Evolutionary conservation across 2,797 vertebrate genomes (phyloP), one percentile per base, ranked within the genome.

Genomic region (Enteromius thamalakanensis): DNA sequence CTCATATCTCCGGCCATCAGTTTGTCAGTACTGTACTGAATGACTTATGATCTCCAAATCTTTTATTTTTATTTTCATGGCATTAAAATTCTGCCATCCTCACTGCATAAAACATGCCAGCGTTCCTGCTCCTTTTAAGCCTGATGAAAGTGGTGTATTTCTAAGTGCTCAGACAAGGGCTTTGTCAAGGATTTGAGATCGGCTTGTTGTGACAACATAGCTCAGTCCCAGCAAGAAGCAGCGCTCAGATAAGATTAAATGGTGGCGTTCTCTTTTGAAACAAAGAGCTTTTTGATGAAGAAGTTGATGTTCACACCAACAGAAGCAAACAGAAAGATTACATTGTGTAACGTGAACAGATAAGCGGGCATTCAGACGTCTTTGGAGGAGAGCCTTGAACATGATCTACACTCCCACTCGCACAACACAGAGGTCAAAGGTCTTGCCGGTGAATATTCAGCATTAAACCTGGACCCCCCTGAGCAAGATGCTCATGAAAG

Each of bases 281-380:
- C 68, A 80, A 87, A 84, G 64, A 69, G 2, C 76, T 60, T 68
- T 85, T 82, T 87, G 62, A 85, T n/a, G 47, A 72, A 51, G 68
- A 79, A 19, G 64, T 21, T 62, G 79, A 85, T 81, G 81, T 2
- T 1, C 6, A 47, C 5, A 62, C 87, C 7, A 90, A 90, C 89
- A 90, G 89, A 60, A 64, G 51, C 60, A 84, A 74, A 89, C 85
- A 88, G 77, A 89, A 29, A 1, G 32, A 86, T 82, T 91, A 45
- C 67, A 91, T 90, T 92, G 77, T 85, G 69, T 64, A 71, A 82
- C 17, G 76, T 32, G 68, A 53, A 42, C 47, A 71, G 84, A 89
- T 71, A 74, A 84, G 40, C 55, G 77, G 26, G 53, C 67, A 76
- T 78, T 8, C 19, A 32, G 84, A 86, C 26, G 84, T 83, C 49